These are phyloP conservation scores for Sminthopsis crassicaudata DNA, from an alignment of 2,113 vertebrate genomes.

Conservation along the genomic window DNA sequence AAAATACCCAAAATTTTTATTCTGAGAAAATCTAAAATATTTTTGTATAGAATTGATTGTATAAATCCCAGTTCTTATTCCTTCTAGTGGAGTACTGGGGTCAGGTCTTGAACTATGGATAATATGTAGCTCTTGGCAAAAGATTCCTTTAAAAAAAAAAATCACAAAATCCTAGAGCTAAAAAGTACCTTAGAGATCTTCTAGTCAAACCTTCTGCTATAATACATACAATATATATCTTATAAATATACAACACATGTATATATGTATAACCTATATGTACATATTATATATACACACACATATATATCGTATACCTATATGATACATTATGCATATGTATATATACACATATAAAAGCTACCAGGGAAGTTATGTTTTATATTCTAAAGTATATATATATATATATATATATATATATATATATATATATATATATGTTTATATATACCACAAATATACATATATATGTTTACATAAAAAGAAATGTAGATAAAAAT, in stretches of 20 bases:
- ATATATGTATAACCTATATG: neutral
- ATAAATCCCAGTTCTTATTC: neutral
- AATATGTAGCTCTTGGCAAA: neutral
- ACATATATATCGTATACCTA: too few relatives aligned
- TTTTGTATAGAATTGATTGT: neutral
- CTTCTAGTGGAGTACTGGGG: neutral
- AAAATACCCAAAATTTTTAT: neutral
- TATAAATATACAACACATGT: neutral
- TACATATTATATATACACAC: too few relatives aligned
- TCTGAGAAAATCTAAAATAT: neutral
- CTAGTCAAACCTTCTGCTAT: neutral
- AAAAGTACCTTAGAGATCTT: neutral
- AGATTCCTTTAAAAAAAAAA: neutral
- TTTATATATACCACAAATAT: too few relatives aligned
- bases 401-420: too few relatives aligned
- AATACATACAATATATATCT: neutral
- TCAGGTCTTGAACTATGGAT: neutral
- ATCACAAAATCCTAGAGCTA: neutral
- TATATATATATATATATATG: too few relatives aligned
- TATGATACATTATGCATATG: neutral
- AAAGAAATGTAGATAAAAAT: neutral
- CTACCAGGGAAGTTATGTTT: too few relatives aligned
- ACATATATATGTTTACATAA: too few relatives aligned
- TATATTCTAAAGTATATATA: too few relatives aligned
- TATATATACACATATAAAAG: neutral